phyloP scores from a whole-genome alignment of 2,888 invertebrate species.

The Criorhina ranunculi region DNA sequence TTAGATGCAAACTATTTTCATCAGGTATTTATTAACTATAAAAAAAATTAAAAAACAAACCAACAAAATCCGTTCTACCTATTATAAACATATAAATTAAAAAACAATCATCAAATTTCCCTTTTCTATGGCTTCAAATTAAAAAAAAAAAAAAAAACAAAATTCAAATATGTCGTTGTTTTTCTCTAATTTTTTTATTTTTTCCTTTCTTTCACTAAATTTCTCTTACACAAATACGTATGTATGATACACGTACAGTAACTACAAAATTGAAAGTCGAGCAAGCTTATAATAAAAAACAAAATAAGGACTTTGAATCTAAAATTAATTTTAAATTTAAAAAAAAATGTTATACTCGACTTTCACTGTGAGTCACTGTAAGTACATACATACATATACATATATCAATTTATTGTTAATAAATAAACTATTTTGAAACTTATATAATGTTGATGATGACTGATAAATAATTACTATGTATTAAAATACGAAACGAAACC shows the following conservation, averaged over 20 bases:
- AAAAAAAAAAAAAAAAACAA: conserved; percentile 24
- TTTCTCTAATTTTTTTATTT: conserved; percentile 21
- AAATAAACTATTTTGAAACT: conserved; percentile 65
- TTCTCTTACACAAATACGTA: conserved; percentile 44
- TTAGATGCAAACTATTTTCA: conserved; percentile 65
- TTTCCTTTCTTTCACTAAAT: conserved; percentile 21
- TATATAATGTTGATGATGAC: conserved; percentile 62
- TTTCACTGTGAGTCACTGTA: no score
- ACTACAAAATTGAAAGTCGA: no score
- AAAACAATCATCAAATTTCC: conserved; percentile 57
- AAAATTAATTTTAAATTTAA: no score
- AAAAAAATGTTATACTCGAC: no score
- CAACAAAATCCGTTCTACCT: conserved; percentile 17
- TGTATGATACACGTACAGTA: background rate
- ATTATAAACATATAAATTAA: conserved; percentile 15
- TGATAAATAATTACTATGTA: conserved; percentile 54
- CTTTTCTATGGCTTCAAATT: conserved; percentile 63
- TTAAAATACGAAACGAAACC: conserved; percentile 25
- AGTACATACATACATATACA: background rate
- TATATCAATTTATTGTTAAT: conserved; percentile 49
- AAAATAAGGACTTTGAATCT: no score
- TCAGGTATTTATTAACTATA: conserved; percentile 53
- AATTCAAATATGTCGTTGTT: conserved; percentile 26
- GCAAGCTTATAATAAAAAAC: no score
- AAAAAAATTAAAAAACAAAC: background rate